Evolutionary conservation across 2,113 vertebrate species (phyloP).

Genomic region (Salvelinus fontinalis): DNA sequence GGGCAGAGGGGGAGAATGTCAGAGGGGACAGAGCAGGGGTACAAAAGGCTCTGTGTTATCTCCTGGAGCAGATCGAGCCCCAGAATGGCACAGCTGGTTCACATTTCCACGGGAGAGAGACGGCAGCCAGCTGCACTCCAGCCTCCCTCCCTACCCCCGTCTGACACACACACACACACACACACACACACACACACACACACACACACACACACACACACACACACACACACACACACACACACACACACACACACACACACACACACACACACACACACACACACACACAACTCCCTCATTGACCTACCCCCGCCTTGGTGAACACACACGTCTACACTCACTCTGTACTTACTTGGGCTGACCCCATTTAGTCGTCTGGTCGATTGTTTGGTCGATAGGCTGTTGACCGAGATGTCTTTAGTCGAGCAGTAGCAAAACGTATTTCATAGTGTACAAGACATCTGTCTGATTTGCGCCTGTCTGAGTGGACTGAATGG

Average conservation of each 20-base stretch:
- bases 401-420: too few species aligned
- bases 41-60: slow-evolving; percentile 66
- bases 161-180: neutral
- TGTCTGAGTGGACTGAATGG: too few species aligned
- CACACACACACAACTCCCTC: neutral
- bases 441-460: too few species aligned
- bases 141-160: slow-evolving; percentile 21
- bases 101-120: slow-evolving; percentile 63
- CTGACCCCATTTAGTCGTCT: neutral
- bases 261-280: neutral
- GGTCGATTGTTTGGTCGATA: too few species aligned
- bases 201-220: neutral
- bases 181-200: neutral
- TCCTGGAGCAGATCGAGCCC: slow-evolving; percentile 41
- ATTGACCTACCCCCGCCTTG: too few species aligned
- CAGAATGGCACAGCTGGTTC: slow-evolving; percentile 66
- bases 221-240: neutral
- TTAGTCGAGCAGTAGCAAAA: too few species aligned
- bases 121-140: slow-evolving; percentile 56
- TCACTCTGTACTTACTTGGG: too few species aligned
- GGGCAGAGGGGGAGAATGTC: slow-evolving; percentile 4
- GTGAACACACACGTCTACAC: too few species aligned
- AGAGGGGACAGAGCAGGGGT: slow-evolving; percentile 29
- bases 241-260: neutral
- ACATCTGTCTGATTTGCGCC: too few species aligned